Conservation (phyloP, 2,797 vertebrate genomes). For the Chaenodraco wilsoni region DNA sequence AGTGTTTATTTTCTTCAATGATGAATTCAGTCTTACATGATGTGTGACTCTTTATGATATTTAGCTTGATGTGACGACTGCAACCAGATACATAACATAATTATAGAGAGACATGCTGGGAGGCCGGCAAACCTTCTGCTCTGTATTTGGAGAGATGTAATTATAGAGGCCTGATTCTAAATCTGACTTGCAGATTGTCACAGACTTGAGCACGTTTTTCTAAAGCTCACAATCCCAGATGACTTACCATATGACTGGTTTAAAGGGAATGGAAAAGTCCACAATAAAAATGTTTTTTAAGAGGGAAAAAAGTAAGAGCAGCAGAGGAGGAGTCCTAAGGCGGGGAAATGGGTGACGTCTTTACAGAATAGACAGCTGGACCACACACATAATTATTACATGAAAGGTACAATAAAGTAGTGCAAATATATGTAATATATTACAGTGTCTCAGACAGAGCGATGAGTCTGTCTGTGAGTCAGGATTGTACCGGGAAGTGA, state of each 20-base stretch:
- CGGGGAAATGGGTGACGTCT: slow-evolving; percentile 3
- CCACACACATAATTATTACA: too few relatives aligned
- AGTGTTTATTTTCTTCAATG: background rate
- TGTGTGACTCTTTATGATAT: background rate
- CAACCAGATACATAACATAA: slow-evolving; percentile 36
- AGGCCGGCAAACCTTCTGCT: slow-evolving; percentile 29
- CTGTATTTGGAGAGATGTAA: slow-evolving; percentile 53
- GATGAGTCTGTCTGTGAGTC: slow-evolving; percentile 3
- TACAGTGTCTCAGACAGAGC: background rate
- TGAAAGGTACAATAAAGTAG: background rate
- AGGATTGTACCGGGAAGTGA: slow-evolving; percentile 14
- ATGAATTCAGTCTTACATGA: background rate
- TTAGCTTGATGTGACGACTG: slow-evolving; percentile 7
- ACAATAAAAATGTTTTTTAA: background rate
- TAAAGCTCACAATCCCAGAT: background rate
- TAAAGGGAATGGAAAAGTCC: background rate
- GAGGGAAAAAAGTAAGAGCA: background rate
- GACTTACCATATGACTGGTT: background rate
- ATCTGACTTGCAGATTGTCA: slow-evolving; percentile 44
- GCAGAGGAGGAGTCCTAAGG: background rate
- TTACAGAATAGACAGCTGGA: background rate
- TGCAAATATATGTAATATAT: background rate
- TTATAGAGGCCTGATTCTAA: slow-evolving; percentile 55
- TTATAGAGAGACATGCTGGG: slow-evolving; percentile 41
- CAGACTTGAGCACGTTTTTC: slow-evolving; percentile 13